Evolutionary conservation across 2,888 invertebrate genomes (phyloP).

Genomic region (Yponomeuta cagnagella): DNA sequence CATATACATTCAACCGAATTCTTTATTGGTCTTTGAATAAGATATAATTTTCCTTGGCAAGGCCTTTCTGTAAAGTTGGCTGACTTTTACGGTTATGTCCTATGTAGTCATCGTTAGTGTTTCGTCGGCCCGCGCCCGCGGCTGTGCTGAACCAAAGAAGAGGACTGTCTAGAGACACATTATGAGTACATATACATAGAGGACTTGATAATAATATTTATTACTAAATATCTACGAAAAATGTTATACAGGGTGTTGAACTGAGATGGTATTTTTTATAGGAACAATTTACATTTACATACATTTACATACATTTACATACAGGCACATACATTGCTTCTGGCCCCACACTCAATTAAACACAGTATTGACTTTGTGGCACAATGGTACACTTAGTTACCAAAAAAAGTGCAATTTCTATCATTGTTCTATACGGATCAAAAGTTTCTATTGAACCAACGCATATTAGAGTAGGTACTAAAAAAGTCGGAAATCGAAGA

Average conservation of each 20-base stretch:
- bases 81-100: slow-evolving; percentile 9
- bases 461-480: too few relatives aligned
- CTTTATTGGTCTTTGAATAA: not conserved
- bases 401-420: too few relatives aligned
- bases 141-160: slow-evolving; percentile 4
- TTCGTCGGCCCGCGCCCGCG: slow-evolving; percentile 12
- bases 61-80: not conserved
- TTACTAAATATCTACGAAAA: not conserved
- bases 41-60: not conserved
- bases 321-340: too few relatives aligned
- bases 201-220: not conserved
- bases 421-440: too few relatives aligned
- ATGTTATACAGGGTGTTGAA: not conserved
- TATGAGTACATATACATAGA: not conserved
- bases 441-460: too few relatives aligned
- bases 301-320: too few relatives aligned
- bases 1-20: slow-evolving; percentile 21
- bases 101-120: slow-evolving; percentile 12
- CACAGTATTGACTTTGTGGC: too few relatives aligned
- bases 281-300: too few relatives aligned
- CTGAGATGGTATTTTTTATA: too few relatives aligned
- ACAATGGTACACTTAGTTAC: too few relatives aligned
- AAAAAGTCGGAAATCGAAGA: too few relatives aligned
- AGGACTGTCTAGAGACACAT: not conserved
- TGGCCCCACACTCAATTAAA: too few relatives aligned